Evolutionary conservation across 1,140 invertebrate genomes (phyloP), one percentile per base, ranked within the genome.

Genomic region (Microplitis mediator): DNA sequence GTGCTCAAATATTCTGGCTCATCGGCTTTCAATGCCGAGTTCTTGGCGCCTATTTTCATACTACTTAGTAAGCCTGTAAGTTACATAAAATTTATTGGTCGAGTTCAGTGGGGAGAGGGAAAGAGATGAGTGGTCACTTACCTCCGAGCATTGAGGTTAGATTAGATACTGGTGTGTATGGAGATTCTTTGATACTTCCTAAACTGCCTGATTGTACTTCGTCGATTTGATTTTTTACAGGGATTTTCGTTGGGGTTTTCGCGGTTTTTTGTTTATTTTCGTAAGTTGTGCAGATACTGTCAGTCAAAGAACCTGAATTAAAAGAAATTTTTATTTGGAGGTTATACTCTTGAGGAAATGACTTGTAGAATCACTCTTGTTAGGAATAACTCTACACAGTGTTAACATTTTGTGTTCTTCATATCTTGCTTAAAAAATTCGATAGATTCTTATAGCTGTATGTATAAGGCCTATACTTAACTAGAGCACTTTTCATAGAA

Each of bases 241-340:
- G 5, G 62, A 60, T 8, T 23, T 60, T 60, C 16, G 31, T 60
- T 23, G 9, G 9, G 4, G 16, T 60, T n/a, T 56, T 56, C 4
- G 1, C 5, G n/a, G 14, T 56, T 4, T 72, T 62, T 32, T 71
- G 65, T 77, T 78, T 85, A 75, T 84, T 90, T 80, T 91, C 90
- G 78, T 91, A 91, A 32, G 90, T 82, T 4, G 90, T 91, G 73
- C 90, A 90, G 58, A 91, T 85, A 79, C 90, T 91, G 72, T 91
- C 90, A 58, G 90, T 90, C 65, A 91, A 84, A 4, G 90, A 91
- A 45, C 90, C 86, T 88, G 71, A 67, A 52, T 13, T 50, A 32
- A 70, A 39, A 60, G 63, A 8, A 61, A 69, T 23, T 8, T 31
- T 9, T 9, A 45, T 3, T n/a, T 11, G 8, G 36, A 6, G 34